These are phyloP conservation scores for Pelodytes ibericus DNA, from an alignment of 2,797 vertebrate species.

Conservation along the genomic window DNA sequence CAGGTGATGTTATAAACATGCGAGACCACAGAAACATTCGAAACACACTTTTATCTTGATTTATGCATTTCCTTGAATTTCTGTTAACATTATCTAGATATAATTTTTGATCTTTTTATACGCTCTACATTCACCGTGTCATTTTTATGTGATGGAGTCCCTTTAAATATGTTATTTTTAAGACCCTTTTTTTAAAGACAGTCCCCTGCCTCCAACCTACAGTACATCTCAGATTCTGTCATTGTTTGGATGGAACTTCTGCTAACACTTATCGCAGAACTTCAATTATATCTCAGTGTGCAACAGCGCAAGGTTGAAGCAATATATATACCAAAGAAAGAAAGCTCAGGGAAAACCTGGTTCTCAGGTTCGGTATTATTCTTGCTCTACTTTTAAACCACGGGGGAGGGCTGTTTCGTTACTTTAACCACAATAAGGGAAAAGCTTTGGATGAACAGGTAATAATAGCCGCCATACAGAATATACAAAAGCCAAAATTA, in stretches of 20 bases:
- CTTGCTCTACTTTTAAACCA: not conserved
- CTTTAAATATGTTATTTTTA: too few species aligned
- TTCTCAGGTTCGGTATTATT: not conserved
- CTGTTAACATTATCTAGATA: too few species aligned
- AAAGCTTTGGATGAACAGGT: not conserved
- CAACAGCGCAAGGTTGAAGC: not conserved
- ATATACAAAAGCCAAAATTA: not conserved
- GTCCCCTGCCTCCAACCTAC: too few species aligned
- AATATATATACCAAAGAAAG: not conserved
- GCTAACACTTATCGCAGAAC: slow-evolving; percentile 11
- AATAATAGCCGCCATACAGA: not conserved
- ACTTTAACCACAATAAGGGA: not conserved
- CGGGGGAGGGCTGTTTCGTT: not conserved
- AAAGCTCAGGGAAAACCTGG: not conserved
- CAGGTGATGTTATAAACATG: too few species aligned
- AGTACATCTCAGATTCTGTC: not conserved
- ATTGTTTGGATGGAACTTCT: not conserved
- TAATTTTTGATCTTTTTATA: too few species aligned
- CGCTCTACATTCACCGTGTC: too few species aligned
- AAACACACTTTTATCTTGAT: too few species aligned
- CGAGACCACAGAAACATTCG: too few species aligned
- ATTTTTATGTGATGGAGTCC: too few species aligned
- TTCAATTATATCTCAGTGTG: slow-evolving; percentile 32
- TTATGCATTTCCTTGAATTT: too few species aligned
- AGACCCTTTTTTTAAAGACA: too few species aligned